Evolutionary conservation across 2,113 vertebrate genomes (phyloP).

Genomic region (Typhlomys cinereus): DNA sequence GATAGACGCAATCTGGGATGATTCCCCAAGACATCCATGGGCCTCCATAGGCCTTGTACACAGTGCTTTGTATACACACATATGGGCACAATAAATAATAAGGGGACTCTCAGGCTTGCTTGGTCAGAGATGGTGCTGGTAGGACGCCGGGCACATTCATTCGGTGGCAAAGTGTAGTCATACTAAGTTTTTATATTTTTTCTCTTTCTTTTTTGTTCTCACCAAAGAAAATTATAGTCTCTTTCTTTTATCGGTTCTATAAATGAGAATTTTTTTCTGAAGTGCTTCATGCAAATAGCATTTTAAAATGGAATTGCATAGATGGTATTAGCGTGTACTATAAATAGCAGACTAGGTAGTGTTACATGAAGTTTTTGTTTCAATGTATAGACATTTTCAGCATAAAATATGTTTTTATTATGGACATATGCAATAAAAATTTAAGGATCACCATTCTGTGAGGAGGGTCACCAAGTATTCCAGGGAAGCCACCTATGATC

Average conservation of each 20-base stretch:
- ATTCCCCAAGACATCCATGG: too few relatives aligned
- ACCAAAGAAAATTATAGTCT: background rate
- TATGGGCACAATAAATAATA: too few relatives aligned
- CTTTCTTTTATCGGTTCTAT: background rate
- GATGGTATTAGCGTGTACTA: background rate
- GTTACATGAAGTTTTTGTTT: background rate
- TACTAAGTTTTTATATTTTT: background rate
- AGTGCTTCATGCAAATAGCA: background rate
- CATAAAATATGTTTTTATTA: background rate
- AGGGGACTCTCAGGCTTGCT: too few relatives aligned
- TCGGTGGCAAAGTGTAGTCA: background rate
- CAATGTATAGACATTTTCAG: background rate
- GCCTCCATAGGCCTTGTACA: too few relatives aligned
- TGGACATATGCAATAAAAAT: background rate
- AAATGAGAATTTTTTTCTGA: background rate
- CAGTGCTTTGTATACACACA: too few relatives aligned
- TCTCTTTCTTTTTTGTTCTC: background rate
- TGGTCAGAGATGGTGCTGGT: fast-evolving
- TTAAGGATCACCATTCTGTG: background rate
- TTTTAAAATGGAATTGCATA: slow-evolving; percentile 5
- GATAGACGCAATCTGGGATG: too few relatives aligned
- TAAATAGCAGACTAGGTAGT: background rate
- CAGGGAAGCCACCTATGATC: background rate
- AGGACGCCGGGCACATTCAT: fast-evolving
- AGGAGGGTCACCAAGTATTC: background rate